These are phyloP conservation scores for Caenorhabditis sp. DNA, from an alignment of 2,888 invertebrate genomes.

Conservation along the genomic window DNA sequence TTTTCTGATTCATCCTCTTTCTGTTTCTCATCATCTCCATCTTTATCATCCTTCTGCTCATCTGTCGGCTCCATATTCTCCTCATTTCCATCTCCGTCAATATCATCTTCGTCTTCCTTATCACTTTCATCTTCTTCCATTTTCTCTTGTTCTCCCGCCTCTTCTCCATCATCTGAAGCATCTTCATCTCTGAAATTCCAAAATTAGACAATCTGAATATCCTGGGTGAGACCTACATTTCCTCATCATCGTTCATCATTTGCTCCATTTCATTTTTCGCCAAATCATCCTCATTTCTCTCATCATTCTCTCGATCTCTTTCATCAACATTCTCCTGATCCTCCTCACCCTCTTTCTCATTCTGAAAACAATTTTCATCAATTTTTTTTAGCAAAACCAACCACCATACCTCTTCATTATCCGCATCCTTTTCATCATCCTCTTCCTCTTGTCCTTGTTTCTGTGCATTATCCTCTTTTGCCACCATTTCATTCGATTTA, in stretches of 20 bases:
- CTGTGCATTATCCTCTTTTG: conserved; percentile 69
- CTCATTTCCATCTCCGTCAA: conserved; percentile 53
- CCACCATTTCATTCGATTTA: conserved; percentile 73
- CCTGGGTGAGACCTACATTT: conserved; percentile 69
- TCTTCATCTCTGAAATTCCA: neutral
- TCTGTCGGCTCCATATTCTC: conserved; percentile 54
- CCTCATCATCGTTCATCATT: conserved; percentile 74
- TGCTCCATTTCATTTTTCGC: conserved; percentile 66
- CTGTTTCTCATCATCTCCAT: conserved; percentile 23
- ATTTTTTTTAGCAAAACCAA: conserved; percentile 73
- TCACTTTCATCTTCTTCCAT: conserved; percentile 64
- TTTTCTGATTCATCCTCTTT: conserved; percentile 44
- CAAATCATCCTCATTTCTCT: conserved; percentile 31
- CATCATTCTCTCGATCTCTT: conserved; percentile 73
- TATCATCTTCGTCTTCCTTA: conserved; percentile 75
- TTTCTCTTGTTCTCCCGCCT: conserved; percentile 67
- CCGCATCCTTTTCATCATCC: conserved; percentile 28
- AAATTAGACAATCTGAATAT: neutral
- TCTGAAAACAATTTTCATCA: conserved; percentile 73
- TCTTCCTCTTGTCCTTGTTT: conserved; percentile 71
- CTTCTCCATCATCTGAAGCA: conserved; percentile 11
- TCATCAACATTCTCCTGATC: conserved; percentile 68
- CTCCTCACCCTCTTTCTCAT: conserved; percentile 49
- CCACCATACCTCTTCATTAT: conserved; percentile 11
- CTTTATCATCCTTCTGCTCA: conserved; percentile 31